Conservation (phyloP, 2,888 invertebrate genomes). For the Achlya flavicornis region DNA sequence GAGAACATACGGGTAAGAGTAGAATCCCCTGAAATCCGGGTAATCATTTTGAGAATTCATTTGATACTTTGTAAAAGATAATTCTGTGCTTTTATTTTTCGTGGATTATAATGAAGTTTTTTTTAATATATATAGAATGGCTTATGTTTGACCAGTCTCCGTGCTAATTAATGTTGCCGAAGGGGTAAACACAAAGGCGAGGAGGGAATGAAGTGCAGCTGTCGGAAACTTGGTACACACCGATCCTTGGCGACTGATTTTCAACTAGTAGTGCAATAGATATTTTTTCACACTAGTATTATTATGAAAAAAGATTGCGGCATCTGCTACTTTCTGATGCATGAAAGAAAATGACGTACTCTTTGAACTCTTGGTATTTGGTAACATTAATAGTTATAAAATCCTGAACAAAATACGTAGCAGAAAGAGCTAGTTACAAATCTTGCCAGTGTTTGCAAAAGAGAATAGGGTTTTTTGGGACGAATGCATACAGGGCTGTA, state of each 20-base stretch:
- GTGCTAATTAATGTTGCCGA: no score
- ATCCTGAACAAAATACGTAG: not conserved
- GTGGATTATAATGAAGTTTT: not conserved
- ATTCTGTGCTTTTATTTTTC: no score
- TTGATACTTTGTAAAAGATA: not conserved
- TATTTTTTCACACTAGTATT: no score
- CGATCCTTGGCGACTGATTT: no score
- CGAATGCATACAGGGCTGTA: slow-evolving; percentile 12
- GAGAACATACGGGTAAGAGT: not conserved
- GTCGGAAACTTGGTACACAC: no score
- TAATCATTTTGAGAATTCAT: not conserved
- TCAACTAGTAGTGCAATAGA: no score
- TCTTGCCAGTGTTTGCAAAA: not conserved
- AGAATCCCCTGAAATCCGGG: slow-evolving; percentile 1
- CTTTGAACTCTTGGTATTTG: not conserved
- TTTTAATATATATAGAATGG: not conserved
- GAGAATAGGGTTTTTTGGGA: not conserved
- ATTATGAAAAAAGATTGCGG: no score
- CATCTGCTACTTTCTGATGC: no score
- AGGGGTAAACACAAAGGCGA: no score
- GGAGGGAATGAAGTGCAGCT: no score
- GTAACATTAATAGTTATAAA: not conserved
- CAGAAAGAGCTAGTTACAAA: not conserved
- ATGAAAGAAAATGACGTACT: no score
- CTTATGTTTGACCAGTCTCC: no score